Conservation (phyloP, 23 tunicate species). For the Trididemnum miniatum region DNA sequence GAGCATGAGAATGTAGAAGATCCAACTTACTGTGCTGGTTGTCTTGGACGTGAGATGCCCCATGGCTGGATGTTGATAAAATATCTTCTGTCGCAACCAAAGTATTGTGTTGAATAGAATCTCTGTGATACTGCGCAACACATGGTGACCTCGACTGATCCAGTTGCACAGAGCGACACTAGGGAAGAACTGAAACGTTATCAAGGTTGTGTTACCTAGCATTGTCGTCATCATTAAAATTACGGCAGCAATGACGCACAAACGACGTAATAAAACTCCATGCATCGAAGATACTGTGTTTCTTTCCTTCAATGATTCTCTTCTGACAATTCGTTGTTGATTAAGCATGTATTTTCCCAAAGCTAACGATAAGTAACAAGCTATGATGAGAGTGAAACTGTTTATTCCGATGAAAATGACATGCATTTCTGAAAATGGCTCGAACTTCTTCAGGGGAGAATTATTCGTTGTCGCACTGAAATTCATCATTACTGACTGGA, state of each 20-base stretch:
- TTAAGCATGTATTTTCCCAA: background rate
- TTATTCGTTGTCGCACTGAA: too few relatives aligned
- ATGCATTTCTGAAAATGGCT: background rate
- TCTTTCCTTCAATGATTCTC: background rate
- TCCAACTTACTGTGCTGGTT: conserved; percentile 51
- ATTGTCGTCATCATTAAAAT: background rate
- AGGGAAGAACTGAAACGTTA: conserved; percentile 16
- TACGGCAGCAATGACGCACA: conserved; percentile 15
- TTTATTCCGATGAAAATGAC: background rate
- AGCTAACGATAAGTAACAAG: background rate
- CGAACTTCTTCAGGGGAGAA: too few relatives aligned
- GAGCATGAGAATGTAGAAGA: conserved; percentile 45
- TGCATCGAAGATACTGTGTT: background rate
- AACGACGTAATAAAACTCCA: conserved; percentile 1
- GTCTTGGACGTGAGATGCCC: conserved; percentile 28
- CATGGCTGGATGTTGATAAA: conserved; percentile 63
- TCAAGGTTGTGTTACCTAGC: background rate
- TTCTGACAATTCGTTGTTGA: background rate
- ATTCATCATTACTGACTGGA: too few relatives aligned
- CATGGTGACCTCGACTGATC: conserved; percentile 29
- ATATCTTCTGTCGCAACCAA: conserved; percentile 65
- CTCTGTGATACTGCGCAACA: conserved; percentile 37
- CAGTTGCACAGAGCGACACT: conserved; percentile 4
- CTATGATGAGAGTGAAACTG: background rate
- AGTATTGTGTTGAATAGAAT: conserved; percentile 56